These are phyloP conservation scores for Hyphantria cunea DNA, from an alignment of 1,140 invertebrate species.

Conservation along the genomic window DNA sequence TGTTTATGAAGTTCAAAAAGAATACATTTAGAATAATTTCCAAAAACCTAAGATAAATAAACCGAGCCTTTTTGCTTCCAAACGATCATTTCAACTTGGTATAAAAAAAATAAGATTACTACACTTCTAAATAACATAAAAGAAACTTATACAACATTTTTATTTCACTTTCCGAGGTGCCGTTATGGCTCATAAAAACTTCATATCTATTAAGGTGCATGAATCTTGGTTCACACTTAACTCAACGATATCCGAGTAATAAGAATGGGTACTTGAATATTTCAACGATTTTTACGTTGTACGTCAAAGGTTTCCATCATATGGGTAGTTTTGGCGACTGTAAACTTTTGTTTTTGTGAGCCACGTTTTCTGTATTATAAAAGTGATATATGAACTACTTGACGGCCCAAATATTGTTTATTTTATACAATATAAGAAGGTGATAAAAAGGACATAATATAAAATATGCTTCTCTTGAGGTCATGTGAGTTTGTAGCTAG, in stretches of 20 bases:
- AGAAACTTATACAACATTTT: conserved; percentile 41
- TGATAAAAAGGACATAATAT: too few relatives aligned
- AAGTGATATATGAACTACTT: background rate
- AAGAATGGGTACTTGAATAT: conserved; percentile 16
- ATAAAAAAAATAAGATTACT: background rate
- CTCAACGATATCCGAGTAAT: conserved; percentile 7
- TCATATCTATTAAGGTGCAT: conserved; percentile 49
- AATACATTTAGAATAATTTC: too few relatives aligned
- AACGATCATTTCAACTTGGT: too few relatives aligned
- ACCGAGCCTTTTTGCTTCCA: too few relatives aligned
- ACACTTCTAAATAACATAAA: background rate
- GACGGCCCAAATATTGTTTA: too few relatives aligned
- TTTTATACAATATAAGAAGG: too few relatives aligned
- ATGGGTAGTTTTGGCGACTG: background rate
- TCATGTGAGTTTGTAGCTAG: too few relatives aligned
- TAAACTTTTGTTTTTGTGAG: conserved; percentile 1
- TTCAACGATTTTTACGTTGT: conserved; percentile 15
- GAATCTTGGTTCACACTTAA: conserved; percentile 37
- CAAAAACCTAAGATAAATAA: too few relatives aligned
- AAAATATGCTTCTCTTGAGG: too few relatives aligned
- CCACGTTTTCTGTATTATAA: background rate
- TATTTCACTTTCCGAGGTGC: conserved; percentile 45
- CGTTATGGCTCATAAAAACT: conserved; percentile 49
- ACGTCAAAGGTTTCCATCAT: conserved; percentile 15
- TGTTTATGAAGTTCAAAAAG: too few relatives aligned